phyloP scores from a whole-genome alignment of 1,140 invertebrate species.

The Zaprionus ghesquierei region DNA sequence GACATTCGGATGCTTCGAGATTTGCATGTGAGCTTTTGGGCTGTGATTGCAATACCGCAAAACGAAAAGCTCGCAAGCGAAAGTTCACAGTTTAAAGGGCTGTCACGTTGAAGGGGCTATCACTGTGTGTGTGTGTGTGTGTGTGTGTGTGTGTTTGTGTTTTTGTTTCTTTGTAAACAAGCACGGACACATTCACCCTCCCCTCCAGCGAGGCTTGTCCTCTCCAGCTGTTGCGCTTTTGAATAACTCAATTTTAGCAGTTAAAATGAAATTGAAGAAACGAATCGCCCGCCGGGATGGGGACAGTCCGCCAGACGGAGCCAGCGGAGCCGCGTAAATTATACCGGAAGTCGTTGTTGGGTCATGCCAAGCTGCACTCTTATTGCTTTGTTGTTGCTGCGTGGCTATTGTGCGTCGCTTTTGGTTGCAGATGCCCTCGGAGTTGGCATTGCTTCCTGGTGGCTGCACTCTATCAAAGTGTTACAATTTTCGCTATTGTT shows the following conservation, averaged over 20 bases:
- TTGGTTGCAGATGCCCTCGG: constrained; percentile 6
- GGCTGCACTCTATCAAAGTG: constrained; percentile 61
- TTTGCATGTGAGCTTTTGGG: constrained; percentile 1
- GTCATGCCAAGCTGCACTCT: constrained; percentile 40
- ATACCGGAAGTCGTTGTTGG: constrained; percentile 67
- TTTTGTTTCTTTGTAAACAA: too few species aligned
- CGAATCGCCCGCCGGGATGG: neutral
- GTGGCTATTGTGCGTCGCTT: constrained; percentile 46
- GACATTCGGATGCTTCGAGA: neutral
- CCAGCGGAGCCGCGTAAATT: constrained; percentile 22
- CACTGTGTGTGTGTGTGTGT: neutral
- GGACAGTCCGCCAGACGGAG: too few species aligned
- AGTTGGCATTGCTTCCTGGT: constrained; percentile 52
- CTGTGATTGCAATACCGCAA: neutral
- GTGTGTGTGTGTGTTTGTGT: too few species aligned
- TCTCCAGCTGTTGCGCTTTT: constrained; percentile 57
- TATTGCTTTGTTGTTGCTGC: constrained; percentile 24
- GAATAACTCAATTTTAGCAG: constrained; percentile 53
- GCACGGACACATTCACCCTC: constrained; percentile 3
- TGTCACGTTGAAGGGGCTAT: neutral
- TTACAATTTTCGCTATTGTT: constrained; percentile 58
- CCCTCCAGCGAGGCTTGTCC: constrained; percentile 5
- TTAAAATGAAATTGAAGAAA: constrained; percentile 32
- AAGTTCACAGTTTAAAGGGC: constrained; percentile 11
- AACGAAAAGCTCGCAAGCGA: neutral